Evolutionary conservation across 2,888 invertebrate species (phyloP), one percentile per base, ranked within the genome.

Genomic region (Drosophila glabriapex): DNA sequence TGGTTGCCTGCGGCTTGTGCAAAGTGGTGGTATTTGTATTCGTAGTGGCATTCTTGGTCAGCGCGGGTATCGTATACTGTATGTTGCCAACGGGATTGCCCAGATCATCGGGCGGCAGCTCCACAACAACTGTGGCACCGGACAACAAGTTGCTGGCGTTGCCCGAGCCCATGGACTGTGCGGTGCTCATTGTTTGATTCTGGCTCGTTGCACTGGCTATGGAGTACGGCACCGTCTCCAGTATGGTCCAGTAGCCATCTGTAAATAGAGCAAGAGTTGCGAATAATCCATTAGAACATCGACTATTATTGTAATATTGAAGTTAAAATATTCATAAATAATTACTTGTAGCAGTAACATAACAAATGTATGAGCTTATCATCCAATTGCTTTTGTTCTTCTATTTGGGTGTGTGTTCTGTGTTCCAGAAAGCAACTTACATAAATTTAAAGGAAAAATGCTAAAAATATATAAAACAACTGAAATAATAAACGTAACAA

Each of bases 221-320:
- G 5, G 93, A 90, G 56, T 93, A 93, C 5, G 93, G 93, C 66
- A 93, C 93, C 2, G 93, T 92, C 70, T 93, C 93, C 66, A 93
- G 66, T 46, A 93, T 93, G 16, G 93, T 93, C 93, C 93, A 93
- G 68, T 93, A 93, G 53, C 93, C 93, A 78, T 93, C 93, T 85
- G 81, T 41, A 85, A 85, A 43, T 46, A 82, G 28, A 71, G 3
- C 19, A 75, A 55, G 10, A 16, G 28, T 52, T n/a, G 29, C 29
- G 28, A 53, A 29, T 29, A 54, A 39, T 19, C 46, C 35, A 58
- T 65, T 56, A 73, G 54, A 52, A 19, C 22, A 43, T 19, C 16
- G 31, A 19, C 5, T 3, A 29, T 10, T 29, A 7, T n/a, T 35
- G 9, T 16, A 3, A 28, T 12, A 25, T 31, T 33, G 0, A 43